Conservation (phyloP, 2,888 invertebrate genomes). For the Pseudococcus viburni region DNA sequence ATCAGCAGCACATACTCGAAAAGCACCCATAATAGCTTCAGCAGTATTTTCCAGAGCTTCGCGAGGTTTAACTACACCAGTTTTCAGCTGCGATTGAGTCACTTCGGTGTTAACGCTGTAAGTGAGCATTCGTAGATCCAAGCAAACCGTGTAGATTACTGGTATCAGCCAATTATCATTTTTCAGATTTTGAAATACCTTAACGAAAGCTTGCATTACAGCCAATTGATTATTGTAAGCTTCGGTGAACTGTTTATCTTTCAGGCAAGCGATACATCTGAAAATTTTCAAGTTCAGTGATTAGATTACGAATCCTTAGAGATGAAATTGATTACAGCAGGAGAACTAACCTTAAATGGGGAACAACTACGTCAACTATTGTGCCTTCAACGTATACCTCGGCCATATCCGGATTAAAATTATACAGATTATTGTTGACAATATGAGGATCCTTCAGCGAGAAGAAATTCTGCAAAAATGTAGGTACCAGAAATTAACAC, state of each 20-base stretch:
- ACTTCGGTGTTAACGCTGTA: constrained; percentile 79
- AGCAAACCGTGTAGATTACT: constrained; percentile 89
- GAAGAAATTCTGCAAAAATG: constrained; percentile 72
- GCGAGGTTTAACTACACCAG: constrained; percentile 70
- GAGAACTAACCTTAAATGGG: constrained; percentile 76
- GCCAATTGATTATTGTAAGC: constrained; percentile 86
- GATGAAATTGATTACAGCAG: background rate
- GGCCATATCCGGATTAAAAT: constrained; percentile 82
- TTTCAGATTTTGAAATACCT: constrained; percentile 87
- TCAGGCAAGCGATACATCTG: constrained; percentile 74
- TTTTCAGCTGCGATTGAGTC: constrained; percentile 65
- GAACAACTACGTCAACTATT: constrained; percentile 81
- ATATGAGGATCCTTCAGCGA: constrained; percentile 83
- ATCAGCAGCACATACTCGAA: constrained; percentile 95
- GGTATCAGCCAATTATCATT: constrained; percentile 99
- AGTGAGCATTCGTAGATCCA: constrained; percentile 89
- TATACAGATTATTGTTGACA: constrained; percentile 78
- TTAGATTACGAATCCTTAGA: background rate
- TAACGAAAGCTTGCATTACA: constrained; percentile 84
- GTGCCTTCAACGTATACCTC: constrained; percentile 81
- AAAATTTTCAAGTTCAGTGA: constrained; percentile 20
- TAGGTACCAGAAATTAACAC: background rate
- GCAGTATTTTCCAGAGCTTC: constrained; percentile 93
- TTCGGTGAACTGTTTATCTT: constrained; percentile 73
- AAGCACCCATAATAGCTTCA: constrained; percentile 92